Evolutionary conservation across 35 echinoderm and acorn worm genomes (phyloP).

Genomic region (Diadema setosum): DNA sequence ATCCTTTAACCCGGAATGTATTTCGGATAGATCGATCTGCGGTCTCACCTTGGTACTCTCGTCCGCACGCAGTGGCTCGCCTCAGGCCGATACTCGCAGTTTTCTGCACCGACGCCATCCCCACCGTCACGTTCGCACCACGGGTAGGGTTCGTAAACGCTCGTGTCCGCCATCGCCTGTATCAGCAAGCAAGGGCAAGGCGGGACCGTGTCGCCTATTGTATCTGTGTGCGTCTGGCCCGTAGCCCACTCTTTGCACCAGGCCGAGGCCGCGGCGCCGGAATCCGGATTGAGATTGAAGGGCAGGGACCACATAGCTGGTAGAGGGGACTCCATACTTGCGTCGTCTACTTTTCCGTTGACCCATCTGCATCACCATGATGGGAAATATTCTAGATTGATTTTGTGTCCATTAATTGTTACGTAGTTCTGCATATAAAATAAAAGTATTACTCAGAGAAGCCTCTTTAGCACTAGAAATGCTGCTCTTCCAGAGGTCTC

Average conservation of each 20-base stretch:
- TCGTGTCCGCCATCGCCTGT: conserved; percentile 57
- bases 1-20: too few species aligned
- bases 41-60: conserved; percentile 48
- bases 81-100: conserved; percentile 26
- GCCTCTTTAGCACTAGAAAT: too few species aligned
- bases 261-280: background rate
- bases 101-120: background rate
- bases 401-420: too few species aligned
- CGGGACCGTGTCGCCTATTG: background rate
- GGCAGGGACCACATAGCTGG: conserved; percentile 78
- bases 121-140: background rate
- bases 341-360: background rate
- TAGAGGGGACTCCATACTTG: background rate
- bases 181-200: conserved; percentile 67
- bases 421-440: too few species aligned
- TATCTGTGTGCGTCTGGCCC: background rate
- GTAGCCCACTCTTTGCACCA: conserved; percentile 62
- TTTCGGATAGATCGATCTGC: background rate
- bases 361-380: conserved; percentile 6
- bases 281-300: conserved; percentile 60
- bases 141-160: conserved; percentile 34
- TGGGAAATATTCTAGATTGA: too few species aligned
- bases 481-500: too few species aligned
- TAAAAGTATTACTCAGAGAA: too few species aligned
- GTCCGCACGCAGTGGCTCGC: conserved; percentile 77